Conservation (phyloP, 2,797 vertebrate species). For the Meriones psammophilus region DNA sequence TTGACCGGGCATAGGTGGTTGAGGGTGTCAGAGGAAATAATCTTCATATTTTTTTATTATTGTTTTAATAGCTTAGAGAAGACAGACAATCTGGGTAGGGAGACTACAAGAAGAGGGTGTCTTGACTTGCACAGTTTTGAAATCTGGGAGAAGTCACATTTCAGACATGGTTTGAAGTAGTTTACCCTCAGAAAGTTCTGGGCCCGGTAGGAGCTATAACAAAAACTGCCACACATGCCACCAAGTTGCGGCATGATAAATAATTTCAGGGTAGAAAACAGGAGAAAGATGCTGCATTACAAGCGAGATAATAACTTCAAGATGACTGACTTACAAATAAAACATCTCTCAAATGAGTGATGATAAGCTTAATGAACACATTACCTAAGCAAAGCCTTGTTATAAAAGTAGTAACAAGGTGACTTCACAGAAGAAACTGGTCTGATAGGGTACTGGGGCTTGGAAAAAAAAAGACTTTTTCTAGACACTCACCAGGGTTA, state of each 20-base stretch:
- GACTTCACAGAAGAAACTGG: constrained; percentile 1
- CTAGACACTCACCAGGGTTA: not conserved
- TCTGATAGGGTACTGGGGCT: not conserved
- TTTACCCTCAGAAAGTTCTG: not conserved
- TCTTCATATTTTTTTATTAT: not conserved
- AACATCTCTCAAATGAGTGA: not conserved
- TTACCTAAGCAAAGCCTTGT: not conserved
- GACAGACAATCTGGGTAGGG: not conserved
- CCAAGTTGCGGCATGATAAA: not conserved
- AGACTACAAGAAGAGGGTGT: not conserved
- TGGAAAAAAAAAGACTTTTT: not conserved
- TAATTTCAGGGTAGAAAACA: not conserved
- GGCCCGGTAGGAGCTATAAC: not conserved
- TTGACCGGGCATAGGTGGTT: not conserved
- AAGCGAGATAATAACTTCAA: not conserved
- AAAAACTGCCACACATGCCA: not conserved
- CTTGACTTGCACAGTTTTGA: not conserved
- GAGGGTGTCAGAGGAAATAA: not conserved
- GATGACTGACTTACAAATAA: not conserved
- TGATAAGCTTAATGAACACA: not conserved
- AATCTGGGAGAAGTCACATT: not conserved
- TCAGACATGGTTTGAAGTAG: not conserved
- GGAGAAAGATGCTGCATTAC: not conserved
- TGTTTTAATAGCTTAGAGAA: not conserved
- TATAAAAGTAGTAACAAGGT: not conserved